Evolutionary conservation across 2,113 vertebrate genomes (phyloP).

Genomic region (Callaeas wilsoni): DNA sequence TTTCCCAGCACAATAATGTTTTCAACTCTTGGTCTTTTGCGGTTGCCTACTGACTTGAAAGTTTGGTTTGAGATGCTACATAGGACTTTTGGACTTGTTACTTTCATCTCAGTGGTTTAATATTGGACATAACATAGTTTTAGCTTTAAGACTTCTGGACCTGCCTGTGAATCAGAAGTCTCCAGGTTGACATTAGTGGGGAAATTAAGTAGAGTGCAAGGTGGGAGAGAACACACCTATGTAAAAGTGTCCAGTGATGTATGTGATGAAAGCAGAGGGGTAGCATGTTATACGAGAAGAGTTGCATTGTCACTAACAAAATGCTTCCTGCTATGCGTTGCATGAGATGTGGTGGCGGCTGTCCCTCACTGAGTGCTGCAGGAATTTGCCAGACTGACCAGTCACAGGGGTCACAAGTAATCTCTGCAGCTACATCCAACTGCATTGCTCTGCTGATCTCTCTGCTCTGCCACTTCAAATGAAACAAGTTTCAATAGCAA

Average conservation of each 20-base stretch:
- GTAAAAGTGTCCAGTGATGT: neutral
- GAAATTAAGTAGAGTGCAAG: neutral
- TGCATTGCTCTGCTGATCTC: neutral
- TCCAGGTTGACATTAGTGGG: neutral
- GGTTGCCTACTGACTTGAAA: neutral
- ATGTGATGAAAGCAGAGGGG: neutral
- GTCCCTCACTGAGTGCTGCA: neutral
- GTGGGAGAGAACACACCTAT: neutral
- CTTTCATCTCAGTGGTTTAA: neutral
- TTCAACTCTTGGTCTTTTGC: neutral
- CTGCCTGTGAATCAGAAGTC: neutral
- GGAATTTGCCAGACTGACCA: neutral
- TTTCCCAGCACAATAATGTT: neutral
- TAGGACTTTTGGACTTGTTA: neutral
- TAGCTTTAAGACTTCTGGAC: neutral
- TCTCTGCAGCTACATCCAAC: neutral
- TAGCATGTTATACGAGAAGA: neutral
- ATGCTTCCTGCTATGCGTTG: neutral
- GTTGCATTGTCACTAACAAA: neutral
- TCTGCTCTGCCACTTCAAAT: neutral
- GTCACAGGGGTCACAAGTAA: neutral
- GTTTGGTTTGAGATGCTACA: neutral
- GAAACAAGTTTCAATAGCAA: neutral
- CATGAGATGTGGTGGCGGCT: neutral
- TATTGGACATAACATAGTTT: neutral